These are phyloP conservation scores for Iguana delicatissima DNA, from an alignment of 2,797 vertebrate genomes.

Conservation along the genomic window DNA sequence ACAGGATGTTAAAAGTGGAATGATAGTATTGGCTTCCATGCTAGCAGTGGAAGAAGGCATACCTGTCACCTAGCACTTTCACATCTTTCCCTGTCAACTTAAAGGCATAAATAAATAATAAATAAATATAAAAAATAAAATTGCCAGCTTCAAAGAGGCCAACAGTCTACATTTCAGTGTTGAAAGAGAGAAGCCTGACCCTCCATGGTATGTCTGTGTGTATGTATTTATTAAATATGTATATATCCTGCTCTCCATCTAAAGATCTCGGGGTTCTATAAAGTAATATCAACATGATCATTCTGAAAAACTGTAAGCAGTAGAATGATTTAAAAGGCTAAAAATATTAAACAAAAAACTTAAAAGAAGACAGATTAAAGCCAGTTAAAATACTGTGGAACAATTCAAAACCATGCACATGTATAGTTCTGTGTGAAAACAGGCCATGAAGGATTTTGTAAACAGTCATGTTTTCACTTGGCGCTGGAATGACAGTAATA, in stretches of 20 bases:
- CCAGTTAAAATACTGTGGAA: no score
- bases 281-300: background rate
- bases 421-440: background rate
- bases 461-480: no score
- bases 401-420: background rate
- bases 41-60: background rate
- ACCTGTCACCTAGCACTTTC: background rate
- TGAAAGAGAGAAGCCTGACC: background rate
- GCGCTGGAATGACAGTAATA: no score
- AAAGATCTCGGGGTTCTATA: background rate
- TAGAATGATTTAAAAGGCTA: background rate
- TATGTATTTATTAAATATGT: no score
- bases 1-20: no score
- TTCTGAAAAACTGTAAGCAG: background rate
- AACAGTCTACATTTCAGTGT: background rate
- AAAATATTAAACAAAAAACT: no score
- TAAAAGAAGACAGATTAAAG: no score
- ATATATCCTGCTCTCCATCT: no score
- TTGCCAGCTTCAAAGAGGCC: background rate
- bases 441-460: background rate
- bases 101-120: background rate
- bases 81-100: background rate
- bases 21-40: background rate
- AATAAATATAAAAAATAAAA: background rate
- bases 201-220: no score